Conservation (phyloP, 2,113 vertebrate genomes). For the Psammodynastes pulverulentus region DNA sequence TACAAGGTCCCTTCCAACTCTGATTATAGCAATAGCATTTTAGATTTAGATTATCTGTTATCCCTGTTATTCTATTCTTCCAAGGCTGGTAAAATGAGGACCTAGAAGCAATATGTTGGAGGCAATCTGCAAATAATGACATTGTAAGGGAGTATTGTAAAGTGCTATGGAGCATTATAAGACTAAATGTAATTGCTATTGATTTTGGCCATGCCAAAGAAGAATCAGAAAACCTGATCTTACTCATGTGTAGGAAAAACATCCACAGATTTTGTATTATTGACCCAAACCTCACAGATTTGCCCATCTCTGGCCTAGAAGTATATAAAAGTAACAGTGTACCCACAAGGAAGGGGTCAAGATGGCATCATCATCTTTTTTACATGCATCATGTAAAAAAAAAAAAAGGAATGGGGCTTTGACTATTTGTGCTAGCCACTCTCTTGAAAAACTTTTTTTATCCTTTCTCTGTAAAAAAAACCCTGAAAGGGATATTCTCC, state of each 20-base stretch:
- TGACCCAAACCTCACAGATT: neutral
- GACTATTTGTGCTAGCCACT: neutral
- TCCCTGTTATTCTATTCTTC: too few relatives aligned
- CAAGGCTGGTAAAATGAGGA: too few relatives aligned
- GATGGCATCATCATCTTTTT: neutral
- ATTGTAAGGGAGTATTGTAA: neutral
- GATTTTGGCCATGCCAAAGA: neutral
- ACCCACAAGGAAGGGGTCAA: neutral
- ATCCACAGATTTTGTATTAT: neutral
- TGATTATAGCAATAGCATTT: too few relatives aligned
- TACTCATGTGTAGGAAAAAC: neutral
- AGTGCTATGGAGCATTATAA: neutral
- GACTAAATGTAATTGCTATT: neutral
- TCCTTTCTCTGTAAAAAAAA: neutral
- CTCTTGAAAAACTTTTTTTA: neutral
- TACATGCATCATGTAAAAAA: neutral
- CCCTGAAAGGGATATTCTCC: neutral
- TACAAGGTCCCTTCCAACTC: too few relatives aligned
- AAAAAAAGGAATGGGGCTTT: neutral
- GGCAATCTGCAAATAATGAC: neutral
- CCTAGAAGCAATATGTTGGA: too few relatives aligned
- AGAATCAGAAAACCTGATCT: neutral
- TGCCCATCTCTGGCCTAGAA: neutral
- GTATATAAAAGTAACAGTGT: neutral
- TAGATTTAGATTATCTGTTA: too few relatives aligned